phyloP scores from a whole-genome alignment of 2,797 vertebrate genomes.

The Hemibagrus guttatus region DNA sequence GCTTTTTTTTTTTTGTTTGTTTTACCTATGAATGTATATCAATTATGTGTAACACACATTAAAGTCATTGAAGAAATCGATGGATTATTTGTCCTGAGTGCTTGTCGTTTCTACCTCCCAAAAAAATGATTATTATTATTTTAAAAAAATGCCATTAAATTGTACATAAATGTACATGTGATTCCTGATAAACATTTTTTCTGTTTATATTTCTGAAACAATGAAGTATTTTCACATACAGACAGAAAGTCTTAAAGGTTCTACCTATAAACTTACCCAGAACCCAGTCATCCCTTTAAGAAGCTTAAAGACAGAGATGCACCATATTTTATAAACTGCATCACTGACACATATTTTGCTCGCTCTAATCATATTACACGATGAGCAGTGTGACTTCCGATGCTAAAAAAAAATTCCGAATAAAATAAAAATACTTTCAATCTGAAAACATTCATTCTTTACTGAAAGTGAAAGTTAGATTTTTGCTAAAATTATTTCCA shows the following conservation, averaged over 20 bases:
- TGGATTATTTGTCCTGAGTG: neutral
- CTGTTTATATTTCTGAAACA: neutral
- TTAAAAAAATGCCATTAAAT: neutral
- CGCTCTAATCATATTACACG: neutral
- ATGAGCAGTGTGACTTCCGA: neutral
- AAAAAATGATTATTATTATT: neutral
- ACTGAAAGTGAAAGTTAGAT: neutral
- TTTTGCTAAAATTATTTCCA: too few relatives aligned
- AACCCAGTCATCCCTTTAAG: neutral
- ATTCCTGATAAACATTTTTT: neutral
- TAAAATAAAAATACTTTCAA: neutral
- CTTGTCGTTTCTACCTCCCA: neutral
- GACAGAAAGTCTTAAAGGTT: neutral
- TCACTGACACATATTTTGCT: neutral
- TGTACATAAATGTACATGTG: neutral
- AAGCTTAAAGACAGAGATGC: neutral
- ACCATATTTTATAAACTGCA: neutral
- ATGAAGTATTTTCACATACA: neutral
- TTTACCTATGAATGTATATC: neutral
- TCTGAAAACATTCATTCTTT: too few relatives aligned
- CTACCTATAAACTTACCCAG: neutral
- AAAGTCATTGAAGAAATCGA: constrained; percentile 4
- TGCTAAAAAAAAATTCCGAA: neutral
- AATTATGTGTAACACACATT: constrained; percentile 12
- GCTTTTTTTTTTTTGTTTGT: neutral